A percentile compares a stretch with the other conserved stretches of the same genome.
These are phyloP conservation scores for Coilia nasus DNA, from an alignment of 2,797 vertebrate genomes.

Conservation along the genomic window DNA sequence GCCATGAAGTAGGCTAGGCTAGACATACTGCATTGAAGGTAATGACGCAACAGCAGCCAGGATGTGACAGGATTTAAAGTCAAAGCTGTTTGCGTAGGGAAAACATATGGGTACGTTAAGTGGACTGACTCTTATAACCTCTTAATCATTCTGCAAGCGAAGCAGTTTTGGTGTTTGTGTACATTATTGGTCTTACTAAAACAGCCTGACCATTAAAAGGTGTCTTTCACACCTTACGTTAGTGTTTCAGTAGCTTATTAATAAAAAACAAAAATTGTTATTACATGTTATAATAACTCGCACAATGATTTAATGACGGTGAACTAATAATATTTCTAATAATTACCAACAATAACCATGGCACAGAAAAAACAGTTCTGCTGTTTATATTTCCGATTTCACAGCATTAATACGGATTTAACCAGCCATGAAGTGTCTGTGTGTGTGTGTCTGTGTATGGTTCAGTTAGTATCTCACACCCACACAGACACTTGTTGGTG, in stretches of 20 bases:
- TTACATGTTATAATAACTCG: neutral
- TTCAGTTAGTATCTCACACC: too few relatives aligned
- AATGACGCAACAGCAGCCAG: too few relatives aligned
- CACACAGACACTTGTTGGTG: too few relatives aligned
- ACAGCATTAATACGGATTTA: too few relatives aligned
- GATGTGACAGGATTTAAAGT: neutral
- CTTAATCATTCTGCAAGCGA: neutral
- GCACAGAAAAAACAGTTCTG: too few relatives aligned
- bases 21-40: too few relatives aligned
- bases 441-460: too few relatives aligned
- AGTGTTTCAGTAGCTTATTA: too few relatives aligned
- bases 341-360: neutral
- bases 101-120: neutral
- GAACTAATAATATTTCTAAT: neutral
- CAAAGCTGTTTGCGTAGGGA: neutral
- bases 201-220: neutral
- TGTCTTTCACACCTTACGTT: too few relatives aligned
- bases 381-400: too few relatives aligned
- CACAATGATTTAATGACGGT: neutral
- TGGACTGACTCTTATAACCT: neutral
- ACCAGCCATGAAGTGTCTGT: too few relatives aligned
- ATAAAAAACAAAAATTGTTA: neutral
- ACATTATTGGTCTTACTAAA: neutral
- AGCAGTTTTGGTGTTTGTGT: neutral
- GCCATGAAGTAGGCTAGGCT: too few relatives aligned